Evolutionary conservation across 35 echinoderm and acorn worm genomes (phyloP).

Genomic region (Stichopus chloronotus): DNA sequence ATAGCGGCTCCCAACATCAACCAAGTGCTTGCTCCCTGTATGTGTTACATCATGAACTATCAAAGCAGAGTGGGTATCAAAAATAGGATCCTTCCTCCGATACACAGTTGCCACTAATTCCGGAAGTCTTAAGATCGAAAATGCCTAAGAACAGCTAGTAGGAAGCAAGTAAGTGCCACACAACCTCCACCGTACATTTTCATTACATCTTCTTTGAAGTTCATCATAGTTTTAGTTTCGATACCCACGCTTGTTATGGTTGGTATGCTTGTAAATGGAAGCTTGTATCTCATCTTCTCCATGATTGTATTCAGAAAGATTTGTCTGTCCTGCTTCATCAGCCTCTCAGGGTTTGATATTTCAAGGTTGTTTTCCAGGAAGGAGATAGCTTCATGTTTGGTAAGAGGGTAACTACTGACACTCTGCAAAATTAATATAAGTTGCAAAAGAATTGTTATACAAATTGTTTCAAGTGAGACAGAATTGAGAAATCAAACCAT

Average conservation of each 20-base stretch:
- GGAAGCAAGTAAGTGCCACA: neutral
- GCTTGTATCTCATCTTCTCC: neutral
- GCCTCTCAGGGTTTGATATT: neutral
- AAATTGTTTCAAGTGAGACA: too few species aligned
- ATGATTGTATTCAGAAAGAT: neutral
- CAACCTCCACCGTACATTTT: neutral
- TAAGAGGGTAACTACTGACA: neutral
- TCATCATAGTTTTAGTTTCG: neutral
- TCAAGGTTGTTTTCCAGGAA: neutral
- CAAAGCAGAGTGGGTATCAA: neutral
- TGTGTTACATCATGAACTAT: neutral
- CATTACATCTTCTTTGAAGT: neutral
- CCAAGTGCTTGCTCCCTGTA: neutral
- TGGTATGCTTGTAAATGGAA: slow-evolving; percentile 13
- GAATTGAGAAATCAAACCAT: too few species aligned
- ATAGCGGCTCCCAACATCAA: slow-evolving; percentile 1
- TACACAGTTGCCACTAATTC: neutral
- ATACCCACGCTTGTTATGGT: neutral
- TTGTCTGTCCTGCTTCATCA: neutral
- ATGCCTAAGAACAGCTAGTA: neutral
- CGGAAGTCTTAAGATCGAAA: neutral
- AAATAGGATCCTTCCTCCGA: neutral
- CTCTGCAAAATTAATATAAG: neutral
- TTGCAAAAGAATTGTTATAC: too few species aligned
- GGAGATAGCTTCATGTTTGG: neutral